These are phyloP conservation scores for Puma concolor DNA, from an alignment of 2,113 vertebrate genomes.

Conservation along the genomic window DNA sequence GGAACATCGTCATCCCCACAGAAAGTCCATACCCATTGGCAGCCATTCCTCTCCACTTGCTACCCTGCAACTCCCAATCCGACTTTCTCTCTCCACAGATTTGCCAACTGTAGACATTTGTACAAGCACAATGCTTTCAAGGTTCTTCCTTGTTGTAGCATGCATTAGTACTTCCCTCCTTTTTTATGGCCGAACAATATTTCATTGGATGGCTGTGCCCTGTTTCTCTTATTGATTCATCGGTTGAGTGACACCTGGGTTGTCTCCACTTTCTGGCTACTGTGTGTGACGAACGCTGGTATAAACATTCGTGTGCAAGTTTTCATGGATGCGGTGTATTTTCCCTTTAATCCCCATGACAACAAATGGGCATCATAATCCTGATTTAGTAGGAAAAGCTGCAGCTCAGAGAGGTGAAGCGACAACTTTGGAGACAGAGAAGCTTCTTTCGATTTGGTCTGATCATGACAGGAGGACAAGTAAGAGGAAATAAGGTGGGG, in stretches of 20 bases:
- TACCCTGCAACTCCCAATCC: not conserved
- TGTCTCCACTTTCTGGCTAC: not conserved
- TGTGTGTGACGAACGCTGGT: not conserved
- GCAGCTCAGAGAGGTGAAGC: not conserved
- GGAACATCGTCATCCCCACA: not conserved
- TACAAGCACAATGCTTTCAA: not conserved
- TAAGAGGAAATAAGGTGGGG: not conserved
- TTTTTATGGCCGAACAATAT: not conserved
- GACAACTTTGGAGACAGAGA: not conserved
- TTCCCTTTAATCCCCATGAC: not conserved
- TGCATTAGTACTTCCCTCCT: not conserved
- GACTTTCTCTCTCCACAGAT: not conserved
- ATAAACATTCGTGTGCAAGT: not conserved
- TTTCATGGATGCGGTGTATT: not conserved
- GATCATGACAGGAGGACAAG: not conserved
- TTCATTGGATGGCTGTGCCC: fast-evolving
- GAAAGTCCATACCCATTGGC: fast-evolving
- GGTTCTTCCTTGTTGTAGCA: fast-evolving
- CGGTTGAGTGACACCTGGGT: not conserved
- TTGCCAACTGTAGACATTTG: not conserved
- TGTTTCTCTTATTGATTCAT: not conserved
- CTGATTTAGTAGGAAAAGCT: not conserved
- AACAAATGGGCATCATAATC: not conserved
- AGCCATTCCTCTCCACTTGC: not conserved
- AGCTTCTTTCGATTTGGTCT: not conserved